A percentile compares a stretch with the other conserved stretches of the same genome.
Evolutionary conservation across 1,140 invertebrate species (phyloP).

Genomic region (Caenorhabditis elegans): WBcel235 BX284603.4:3922501-3923000

Average conservation of each 20-base stretch:
- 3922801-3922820: conserved; percentile 51
- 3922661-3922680: not conserved
- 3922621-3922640: conserved; percentile 49
- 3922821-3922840: conserved; percentile 51
- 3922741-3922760: no score
- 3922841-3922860: conserved; percentile 47
- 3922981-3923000: conserved; percentile 62
- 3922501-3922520: conserved; percentile 52
- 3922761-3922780: no score
- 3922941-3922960: conserved; percentile 38
- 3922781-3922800: no score
- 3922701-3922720: no score
- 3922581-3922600: conserved; percentile 61
- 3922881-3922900: conserved; percentile 53
- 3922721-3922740: no score
- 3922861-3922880: conserved; percentile 45
- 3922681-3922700: no score
- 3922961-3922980: conserved; percentile 53
- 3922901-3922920: conserved; percentile 58
- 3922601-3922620: conserved; percentile 55
- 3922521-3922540: conserved; percentile 49
- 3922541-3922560: conserved; percentile 49
- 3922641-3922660: conserved; percentile 58
- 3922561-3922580: conserved; percentile 60
- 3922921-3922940: conserved; percentile 60